Base-by-base conservation (phyloP, 2,888 invertebrate genomes). In the Epinotia nisella region DNA sequence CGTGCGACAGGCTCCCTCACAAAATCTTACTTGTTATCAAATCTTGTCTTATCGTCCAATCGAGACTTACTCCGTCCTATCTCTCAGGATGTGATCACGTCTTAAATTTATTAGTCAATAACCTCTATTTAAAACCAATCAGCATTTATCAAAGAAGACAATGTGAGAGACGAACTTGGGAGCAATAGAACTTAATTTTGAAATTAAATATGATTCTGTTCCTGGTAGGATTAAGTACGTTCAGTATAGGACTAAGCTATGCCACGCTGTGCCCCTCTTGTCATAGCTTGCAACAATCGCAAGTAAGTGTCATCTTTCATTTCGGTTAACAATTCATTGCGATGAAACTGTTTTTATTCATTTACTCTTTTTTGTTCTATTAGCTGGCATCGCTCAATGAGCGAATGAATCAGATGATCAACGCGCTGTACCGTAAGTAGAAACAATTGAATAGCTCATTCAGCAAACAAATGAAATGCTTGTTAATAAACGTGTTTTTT, bases 401-500 rank as follows among this genome's bases (percentile, higher is more conserved):
- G 53, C 83, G 92, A 72, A 90, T 93, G 90, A 91, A 87, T 75
- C 90, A 92, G 78, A 91, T 93, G 92, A 87, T 93, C 68, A 89
- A 82, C 77, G 83, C 90, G 5, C 79, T 93, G 1, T 92, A 92
- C 77, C 85, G 93, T 93, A 89, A 92, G 93, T 85, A 58, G 53
- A 68, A 71, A 59, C 56, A 53, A 59, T 53, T 4, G 49, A 53
- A 64, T 24, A 41, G 39, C 39, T 10, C 19, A 56, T 35, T 73
- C 68, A 68, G 58, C 62, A 59, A 62, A 61, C 59, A 41, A 41
- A 19, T n/a, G 49, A 61, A 41, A 10, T 45, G 49, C 21, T 66
- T 49, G 65, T 9, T 58, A 49, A 59, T 60, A 39, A 29, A 59
- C 7, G 29, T 29, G 3, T 24, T 55, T 10, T 24, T 55, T 10